Conservation (phyloP, 2,888 invertebrate species). For the Drosophila greeni region DNA sequence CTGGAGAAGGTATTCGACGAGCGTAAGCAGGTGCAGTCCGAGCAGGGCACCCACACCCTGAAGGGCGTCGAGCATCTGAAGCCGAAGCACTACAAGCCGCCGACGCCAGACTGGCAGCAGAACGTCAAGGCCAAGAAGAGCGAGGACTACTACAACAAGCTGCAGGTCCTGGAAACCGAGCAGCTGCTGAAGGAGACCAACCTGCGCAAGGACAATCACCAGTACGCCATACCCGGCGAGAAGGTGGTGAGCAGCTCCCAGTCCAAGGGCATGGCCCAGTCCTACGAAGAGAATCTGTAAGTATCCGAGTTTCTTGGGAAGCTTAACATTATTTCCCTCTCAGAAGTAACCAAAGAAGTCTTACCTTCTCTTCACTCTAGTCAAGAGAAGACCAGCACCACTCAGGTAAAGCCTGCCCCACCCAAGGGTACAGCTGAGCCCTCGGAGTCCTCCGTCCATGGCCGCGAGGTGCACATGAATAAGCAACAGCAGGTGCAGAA, state of each 20-base stretch:
- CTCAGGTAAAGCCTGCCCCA: conserved; percentile 80
- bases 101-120: conserved; percentile 92
- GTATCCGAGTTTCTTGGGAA: conserved; percentile 68
- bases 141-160: conserved; percentile 89
- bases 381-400: conserved; percentile 61
- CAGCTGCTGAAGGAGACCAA: conserved; percentile 90
- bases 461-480: conserved; percentile 91
- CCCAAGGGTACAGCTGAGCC: conserved; percentile 82
- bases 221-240: conserved; percentile 91
- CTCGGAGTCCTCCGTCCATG: conserved; percentile 91
- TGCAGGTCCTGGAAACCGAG: conserved; percentile 90
- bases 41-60: conserved; percentile 83
- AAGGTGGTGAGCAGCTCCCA: conserved; percentile 88
- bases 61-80: conserved; percentile 81
- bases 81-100: conserved; percentile 84
- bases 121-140: conserved; percentile 88
- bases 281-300: conserved; percentile 91
- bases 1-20: conserved; percentile 93
- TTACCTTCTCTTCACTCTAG: conserved; percentile 4
- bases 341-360: neutral
- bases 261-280: conserved; percentile 92
- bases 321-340: too few relatives aligned
- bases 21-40: conserved; percentile 84
- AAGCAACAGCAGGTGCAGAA: conserved; percentile 94
- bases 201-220: conserved; percentile 87